Evolutionary conservation across 2,888 invertebrate genomes (phyloP), one percentile per base, ranked within the genome.

Genomic region (Euproctis similis): DNA sequence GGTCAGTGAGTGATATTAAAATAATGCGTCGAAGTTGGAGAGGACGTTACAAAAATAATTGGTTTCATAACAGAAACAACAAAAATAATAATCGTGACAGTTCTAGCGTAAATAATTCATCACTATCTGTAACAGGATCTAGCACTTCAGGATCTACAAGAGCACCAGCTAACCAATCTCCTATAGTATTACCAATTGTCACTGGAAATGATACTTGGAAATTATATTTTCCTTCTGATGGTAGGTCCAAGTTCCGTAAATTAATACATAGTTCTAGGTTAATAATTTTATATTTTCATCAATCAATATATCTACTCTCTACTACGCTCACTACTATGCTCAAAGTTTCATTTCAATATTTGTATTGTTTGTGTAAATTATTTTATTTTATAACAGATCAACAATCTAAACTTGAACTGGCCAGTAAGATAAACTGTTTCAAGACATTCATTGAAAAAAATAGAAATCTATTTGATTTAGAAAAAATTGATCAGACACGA

Each of bases 201-300:
- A 36, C 44, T 28, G 61, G 53, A 35, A 92, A 90, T 63, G 84
- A 87, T 44, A 89, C 90, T 10, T 95, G 95, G 92, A 89, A 89
- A 42, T 71, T 93, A 5, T 96, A 95, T 73, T 93, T 95, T 65
- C 87, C 90, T 18, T 82, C 87, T 30, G 89, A 91, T 84, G 88
- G 91, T 88, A 67, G 30, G 21, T n/a, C n/a, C n/a, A n/a, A n/a
- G n/a, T n/a, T n/a, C n/a, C n/a, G n/a, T n/a, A n/a, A n/a, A n/a
- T n/a, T n/a, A 21, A 10, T 21, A 8, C 8, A 19, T 8, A 19
- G 8, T 13, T 17, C 14, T 8, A 22, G 16, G 12, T 16, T 4
- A 7, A 1, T 23, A 18, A 24, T 30, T 36, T 24, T n/a, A 13
- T 4, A n/a, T n/a, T n/a, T n/a, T n/a, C n/a, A n/a, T n/a, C n/a